phyloP scores from a whole-genome alignment of 1,140 invertebrate genomes.

The Apolygus lucorum region DNA sequence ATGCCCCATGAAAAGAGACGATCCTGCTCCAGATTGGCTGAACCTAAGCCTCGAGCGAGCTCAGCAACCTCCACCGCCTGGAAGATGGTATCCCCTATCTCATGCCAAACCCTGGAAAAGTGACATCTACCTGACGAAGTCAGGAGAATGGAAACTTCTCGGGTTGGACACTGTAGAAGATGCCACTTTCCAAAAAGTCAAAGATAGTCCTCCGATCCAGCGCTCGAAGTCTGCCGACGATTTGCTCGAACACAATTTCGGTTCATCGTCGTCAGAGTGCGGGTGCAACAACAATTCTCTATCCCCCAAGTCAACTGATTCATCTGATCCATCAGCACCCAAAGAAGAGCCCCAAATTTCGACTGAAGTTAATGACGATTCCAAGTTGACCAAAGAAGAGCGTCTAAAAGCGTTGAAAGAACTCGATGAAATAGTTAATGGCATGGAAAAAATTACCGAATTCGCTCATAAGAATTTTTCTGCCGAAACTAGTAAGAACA shows the following conservation, averaged over 20 bases:
- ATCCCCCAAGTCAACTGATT: constrained; percentile 26
- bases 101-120: constrained; percentile 30
- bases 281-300: constrained; percentile 22
- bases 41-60: constrained; percentile 15
- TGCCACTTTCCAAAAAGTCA: background rate
- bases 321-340: constrained; percentile 16
- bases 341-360: background rate
- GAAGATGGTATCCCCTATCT: constrained; percentile 29
- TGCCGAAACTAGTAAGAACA: background rate
- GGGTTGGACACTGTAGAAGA: constrained; percentile 2
- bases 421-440: constrained; percentile 41
- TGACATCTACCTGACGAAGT: constrained; percentile 31
- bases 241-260: constrained; percentile 20
- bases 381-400: constrained; percentile 41
- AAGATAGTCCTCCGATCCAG: background rate
- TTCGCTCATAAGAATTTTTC: constrained; percentile 20
- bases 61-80: constrained; percentile 2
- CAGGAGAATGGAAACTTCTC: constrained; percentile 28
- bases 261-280: constrained; percentile 30
- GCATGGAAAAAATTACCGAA: constrained; percentile 22
- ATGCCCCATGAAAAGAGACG: background rate
- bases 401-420: constrained; percentile 44
- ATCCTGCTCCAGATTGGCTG: constrained; percentile 20
- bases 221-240: constrained; percentile 23
- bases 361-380: constrained; percentile 7